phyloP scores from a whole-genome alignment of 2,888 invertebrate genomes.

The Calameuta filiformis region DNA sequence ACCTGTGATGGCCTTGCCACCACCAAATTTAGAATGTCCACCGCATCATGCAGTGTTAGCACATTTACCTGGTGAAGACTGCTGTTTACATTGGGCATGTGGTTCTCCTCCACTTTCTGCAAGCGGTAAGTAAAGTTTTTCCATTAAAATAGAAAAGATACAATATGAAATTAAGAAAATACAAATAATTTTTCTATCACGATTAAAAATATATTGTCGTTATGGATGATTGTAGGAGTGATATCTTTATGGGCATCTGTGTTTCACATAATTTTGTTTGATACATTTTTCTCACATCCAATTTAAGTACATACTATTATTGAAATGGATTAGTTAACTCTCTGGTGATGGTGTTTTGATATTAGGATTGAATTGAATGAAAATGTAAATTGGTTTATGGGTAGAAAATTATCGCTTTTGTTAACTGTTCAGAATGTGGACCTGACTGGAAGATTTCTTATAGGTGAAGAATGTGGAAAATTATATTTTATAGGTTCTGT shows the following conservation, averaged over 20 bases:
- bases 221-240: neutral
- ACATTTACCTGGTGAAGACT: slow-evolving; percentile 80
- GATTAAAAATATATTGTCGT: neutral
- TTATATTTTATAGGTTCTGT: neutral
- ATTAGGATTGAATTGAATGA: slow-evolving; percentile 2
- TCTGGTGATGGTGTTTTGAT: slow-evolving; percentile 16
- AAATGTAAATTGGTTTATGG: slow-evolving; percentile 32
- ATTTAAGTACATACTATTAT: neutral
- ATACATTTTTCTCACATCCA: neutral
- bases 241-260: neutral
- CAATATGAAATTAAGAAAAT: neutral
- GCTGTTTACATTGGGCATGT: slow-evolving; percentile 84
- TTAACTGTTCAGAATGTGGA: slow-evolving; percentile 41
- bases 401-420: slow-evolving; percentile 34
- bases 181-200: neutral
- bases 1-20: slow-evolving; percentile 81
- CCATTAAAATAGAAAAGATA: neutral
- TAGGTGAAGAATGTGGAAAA: neutral
- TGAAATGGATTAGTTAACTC: neutral
- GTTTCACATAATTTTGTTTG: neutral
- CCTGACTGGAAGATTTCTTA: slow-evolving; percentile 44
- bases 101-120: slow-evolving; percentile 24
- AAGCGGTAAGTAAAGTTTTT: neutral
- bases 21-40: slow-evolving; percentile 79
- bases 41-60: slow-evolving; percentile 74